phyloP scores from a whole-genome alignment of 92 coral and sea anemone genomes.

The Zoanthus gigantus region DNA sequence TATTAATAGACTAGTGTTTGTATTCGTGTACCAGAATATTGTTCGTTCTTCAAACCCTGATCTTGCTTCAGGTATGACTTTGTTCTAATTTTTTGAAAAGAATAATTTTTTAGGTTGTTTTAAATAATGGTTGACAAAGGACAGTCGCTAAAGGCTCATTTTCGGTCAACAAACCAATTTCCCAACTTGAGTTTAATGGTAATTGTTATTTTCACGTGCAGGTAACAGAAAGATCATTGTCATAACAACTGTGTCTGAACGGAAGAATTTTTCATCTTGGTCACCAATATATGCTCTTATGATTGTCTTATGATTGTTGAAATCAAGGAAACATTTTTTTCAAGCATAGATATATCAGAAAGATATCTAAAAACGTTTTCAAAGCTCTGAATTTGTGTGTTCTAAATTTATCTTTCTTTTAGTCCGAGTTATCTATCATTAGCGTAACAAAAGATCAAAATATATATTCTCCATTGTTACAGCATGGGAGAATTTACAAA shows the following conservation, averaged over 20 bases:
- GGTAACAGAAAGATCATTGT: slow-evolving; percentile 17
- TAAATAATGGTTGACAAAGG: neutral
- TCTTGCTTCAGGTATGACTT: too few species aligned
- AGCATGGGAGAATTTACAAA: slow-evolving; percentile 23
- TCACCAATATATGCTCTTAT: slow-evolving; percentile 5
- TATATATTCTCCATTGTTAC: slow-evolving; percentile 8
- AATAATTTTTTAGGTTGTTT: neutral
- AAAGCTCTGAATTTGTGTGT: neutral
- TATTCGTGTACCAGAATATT: slow-evolving; percentile 48
- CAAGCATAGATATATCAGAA: neutral
- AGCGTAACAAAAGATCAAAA: neutral
- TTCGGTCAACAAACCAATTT: neutral
- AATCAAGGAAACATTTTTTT: too few species aligned
- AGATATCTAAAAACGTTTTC: neutral
- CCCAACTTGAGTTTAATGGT: neutral
- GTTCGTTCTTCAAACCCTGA: neutral
- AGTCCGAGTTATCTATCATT: neutral
- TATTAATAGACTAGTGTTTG: slow-evolving; percentile 53
- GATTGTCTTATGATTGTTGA: neutral
- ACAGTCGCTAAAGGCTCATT: neutral
- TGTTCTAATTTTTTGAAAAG: neutral
- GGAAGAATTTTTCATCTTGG: slow-evolving; percentile 23
- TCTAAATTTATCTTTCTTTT: neutral
- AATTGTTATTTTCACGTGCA: slow-evolving; percentile 17
- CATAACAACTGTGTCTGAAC: slow-evolving; percentile 34